A percentile compares a stretch with the other conserved stretches of the same genome.
These are phyloP conservation scores for Heliconius sara DNA, from an alignment of 2,888 invertebrate genomes.

Conservation along the genomic window DNA sequence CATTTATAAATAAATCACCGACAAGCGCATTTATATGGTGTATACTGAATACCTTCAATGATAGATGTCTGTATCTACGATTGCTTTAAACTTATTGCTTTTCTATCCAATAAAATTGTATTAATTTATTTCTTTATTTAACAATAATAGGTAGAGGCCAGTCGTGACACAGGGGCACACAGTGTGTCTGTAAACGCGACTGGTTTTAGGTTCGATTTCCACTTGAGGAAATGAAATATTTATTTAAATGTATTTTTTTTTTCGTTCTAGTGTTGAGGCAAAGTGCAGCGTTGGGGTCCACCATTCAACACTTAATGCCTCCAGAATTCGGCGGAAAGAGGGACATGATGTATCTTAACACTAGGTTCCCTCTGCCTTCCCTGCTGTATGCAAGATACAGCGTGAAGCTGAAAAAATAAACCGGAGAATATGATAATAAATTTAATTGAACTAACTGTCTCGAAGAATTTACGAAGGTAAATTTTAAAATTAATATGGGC, in stretches of 20 bases:
- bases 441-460: background rate
- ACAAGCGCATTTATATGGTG: background rate
- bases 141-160: background rate
- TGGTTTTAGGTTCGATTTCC: no score
- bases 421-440: background rate
- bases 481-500: slow-evolving; percentile 12
- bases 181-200: no score
- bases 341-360: no score
- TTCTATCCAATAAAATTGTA: background rate
- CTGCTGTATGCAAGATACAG: no score
- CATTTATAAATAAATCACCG: slow-evolving; percentile 16
- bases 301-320: no score
- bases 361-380: no score
- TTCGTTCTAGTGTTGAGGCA: no score
- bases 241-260: no score
- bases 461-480: background rate
- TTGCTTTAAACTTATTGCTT: background rate
- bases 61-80: background rate
- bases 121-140: background rate
- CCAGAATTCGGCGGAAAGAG: no score
- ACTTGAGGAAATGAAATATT: no score
- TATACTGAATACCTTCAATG: background rate
- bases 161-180: no score
- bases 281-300: no score
- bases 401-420: background rate